These are phyloP conservation scores for Drosophila arawakana DNA, from an alignment of 1,140 invertebrate species.

Conservation along the genomic window DNA sequence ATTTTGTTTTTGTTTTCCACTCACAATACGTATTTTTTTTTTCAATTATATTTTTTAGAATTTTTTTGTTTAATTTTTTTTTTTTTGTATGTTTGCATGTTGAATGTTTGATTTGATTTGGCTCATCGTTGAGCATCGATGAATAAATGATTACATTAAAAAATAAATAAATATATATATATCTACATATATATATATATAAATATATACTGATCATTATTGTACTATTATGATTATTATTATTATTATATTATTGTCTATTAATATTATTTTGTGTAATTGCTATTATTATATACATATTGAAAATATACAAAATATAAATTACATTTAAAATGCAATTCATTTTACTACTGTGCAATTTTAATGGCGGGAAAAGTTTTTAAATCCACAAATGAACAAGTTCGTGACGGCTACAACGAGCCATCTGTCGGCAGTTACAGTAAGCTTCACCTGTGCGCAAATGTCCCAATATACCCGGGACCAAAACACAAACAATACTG, in stretches of 20 bases:
- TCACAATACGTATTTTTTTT: constrained; percentile 24
- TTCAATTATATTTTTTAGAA: constrained; percentile 28
- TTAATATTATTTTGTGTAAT: constrained; percentile 68
- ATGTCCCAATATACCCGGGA: too few species aligned
- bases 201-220: constrained; percentile 53
- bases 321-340: constrained; percentile 42
- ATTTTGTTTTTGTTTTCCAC: constrained; percentile 4
- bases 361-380: too few species aligned
- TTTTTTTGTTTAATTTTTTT: constrained; percentile 12
- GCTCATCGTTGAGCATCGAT: constrained; percentile 20
- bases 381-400: not conserved
- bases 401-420: not conserved
- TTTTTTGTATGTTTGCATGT: constrained; percentile 49
- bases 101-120: constrained; percentile 41
- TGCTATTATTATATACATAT: constrained; percentile 64
- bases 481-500: too few species aligned
- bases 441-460: not conserved
- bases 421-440: not conserved
- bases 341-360: not conserved
- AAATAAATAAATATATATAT: constrained; percentile 40
- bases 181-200: constrained; percentile 34
- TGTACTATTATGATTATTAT: constrained; percentile 59
- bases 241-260: constrained; percentile 63
- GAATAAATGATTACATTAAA: constrained; percentile 23
- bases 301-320: constrained; percentile 66